Percentiles rank a stretch among this genome's conserved stretches.
These are phyloP conservation scores for Sarcophaga variegata DNA, from an alignment of 2,888 invertebrate species.

Conservation along the genomic window DNA sequence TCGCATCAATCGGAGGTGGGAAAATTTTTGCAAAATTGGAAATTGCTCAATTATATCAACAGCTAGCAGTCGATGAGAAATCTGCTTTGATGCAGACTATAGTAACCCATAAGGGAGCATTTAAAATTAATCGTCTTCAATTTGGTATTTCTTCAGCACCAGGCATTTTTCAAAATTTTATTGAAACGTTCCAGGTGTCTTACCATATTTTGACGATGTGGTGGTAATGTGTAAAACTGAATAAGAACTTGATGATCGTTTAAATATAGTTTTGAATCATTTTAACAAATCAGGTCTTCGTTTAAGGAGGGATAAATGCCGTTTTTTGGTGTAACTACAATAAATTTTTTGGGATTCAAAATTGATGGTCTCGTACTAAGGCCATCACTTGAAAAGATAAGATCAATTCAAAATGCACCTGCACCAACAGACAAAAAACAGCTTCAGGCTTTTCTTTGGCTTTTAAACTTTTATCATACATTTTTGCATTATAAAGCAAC, in stretches of 20 bases:
- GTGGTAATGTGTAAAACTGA: constrained; percentile 59
- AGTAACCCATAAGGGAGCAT: constrained; percentile 72
- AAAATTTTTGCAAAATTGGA: constrained; percentile 78
- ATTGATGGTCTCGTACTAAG: constrained; percentile 62
- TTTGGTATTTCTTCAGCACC: constrained; percentile 70
- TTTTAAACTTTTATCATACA: constrained; percentile 56
- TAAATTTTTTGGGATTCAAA: constrained; percentile 65
- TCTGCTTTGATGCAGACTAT: constrained; percentile 68
- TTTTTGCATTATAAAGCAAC: constrained; percentile 61
- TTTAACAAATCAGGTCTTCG: constrained; percentile 51
- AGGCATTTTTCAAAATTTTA: constrained; percentile 65
- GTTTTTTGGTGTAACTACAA: constrained; percentile 49
- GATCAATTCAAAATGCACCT: constrained; percentile 63
- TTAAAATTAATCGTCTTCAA: constrained; percentile 71
- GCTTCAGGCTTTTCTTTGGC: constrained; percentile 59
- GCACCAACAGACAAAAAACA: constrained; percentile 65
- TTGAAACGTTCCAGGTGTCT: constrained; percentile 60
- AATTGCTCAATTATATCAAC: constrained; percentile 76
- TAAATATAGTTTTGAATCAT: constrained; percentile 18
- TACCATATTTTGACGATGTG: constrained; percentile 17
- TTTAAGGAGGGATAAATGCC: constrained; percentile 54
- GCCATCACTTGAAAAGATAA: constrained; percentile 60
- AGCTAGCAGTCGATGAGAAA: constrained; percentile 72
- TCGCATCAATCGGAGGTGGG: constrained; percentile 72
- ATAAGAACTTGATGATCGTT: constrained; percentile 7